Conservation (phyloP, 2,797 vertebrate genomes). For the Lutjanus argentimaculatus region DNA sequence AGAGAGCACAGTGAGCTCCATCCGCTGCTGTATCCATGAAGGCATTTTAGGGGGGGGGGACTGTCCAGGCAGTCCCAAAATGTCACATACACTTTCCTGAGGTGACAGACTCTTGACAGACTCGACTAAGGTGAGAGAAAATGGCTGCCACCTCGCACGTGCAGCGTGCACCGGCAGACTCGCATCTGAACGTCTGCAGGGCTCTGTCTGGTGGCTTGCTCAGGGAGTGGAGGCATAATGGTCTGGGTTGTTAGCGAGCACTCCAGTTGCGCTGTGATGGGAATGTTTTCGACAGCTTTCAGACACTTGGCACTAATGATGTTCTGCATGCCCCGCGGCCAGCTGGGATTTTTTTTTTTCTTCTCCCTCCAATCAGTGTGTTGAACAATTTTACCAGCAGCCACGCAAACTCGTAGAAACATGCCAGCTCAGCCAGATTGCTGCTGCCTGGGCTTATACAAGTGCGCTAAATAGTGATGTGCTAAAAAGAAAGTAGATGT, state of each 20-base stretch:
- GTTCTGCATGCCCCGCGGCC: constrained; percentile 72
- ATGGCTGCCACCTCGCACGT: constrained; percentile 44
- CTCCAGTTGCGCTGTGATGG: constrained; percentile 74
- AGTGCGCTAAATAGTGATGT: neutral
- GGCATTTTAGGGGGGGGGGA: constrained; percentile 15
- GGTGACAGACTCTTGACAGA: constrained; percentile 48
- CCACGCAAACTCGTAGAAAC: constrained; percentile 48
- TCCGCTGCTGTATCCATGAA: constrained; percentile 10
- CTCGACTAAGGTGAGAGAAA: constrained; percentile 47
- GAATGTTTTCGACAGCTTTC: constrained; percentile 79
- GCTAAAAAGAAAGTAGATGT: constrained; percentile 5
- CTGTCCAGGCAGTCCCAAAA: constrained; percentile 20
- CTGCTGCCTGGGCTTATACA: constrained; percentile 3
- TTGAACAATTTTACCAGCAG: constrained; percentile 65
- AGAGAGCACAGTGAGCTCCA: constrained; percentile 6
- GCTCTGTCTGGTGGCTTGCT: constrained; percentile 53
- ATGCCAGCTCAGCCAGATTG: constrained; percentile 40
- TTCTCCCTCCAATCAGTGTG: constrained; percentile 57
- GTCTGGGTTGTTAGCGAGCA: constrained; percentile 75
- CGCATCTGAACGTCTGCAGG: constrained; percentile 56
- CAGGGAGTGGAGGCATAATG: constrained; percentile 55
- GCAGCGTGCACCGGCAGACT: constrained; percentile 33
- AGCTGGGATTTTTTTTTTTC: constrained; percentile 46
- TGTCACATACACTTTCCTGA: constrained; percentile 41
- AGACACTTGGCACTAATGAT: constrained; percentile 81